A percentile compares a stretch with the other conserved stretches of the same genome.
These are phyloP conservation scores for Odontesthes bonariensis DNA, from an alignment of 2,113 vertebrate genomes.

Conservation along the genomic window DNA sequence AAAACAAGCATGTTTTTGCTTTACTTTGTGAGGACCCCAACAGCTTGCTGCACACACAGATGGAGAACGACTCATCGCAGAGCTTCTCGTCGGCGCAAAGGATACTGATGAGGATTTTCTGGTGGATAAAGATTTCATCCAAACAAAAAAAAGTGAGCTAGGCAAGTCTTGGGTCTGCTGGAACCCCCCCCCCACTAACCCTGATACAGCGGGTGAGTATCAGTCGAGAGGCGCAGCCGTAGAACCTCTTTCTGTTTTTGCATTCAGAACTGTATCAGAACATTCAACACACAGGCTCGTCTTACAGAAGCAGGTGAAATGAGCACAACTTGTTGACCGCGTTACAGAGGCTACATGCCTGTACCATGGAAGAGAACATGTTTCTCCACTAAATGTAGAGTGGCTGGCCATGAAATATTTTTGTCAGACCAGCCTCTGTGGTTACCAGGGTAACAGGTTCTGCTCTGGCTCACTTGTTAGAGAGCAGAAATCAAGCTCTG, in stretches of 20 bases:
- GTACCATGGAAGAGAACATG: no score
- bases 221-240: no score
- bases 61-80: background rate
- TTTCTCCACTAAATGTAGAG: no score
- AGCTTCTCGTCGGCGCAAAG: background rate
- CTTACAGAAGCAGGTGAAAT: no score
- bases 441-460: background rate
- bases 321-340: no score
- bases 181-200: background rate
- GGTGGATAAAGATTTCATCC: background rate
- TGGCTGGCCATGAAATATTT: background rate
- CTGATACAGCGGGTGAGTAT: background rate
- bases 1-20: background rate
- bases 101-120: background rate
- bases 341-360: no score
- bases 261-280: no score
- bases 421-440: background rate
- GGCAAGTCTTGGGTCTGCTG: background rate
- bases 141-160: background rate
- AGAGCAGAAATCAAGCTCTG: no score
- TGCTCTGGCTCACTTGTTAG: no score
- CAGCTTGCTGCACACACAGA: background rate
- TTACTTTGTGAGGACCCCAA: background rate
- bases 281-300: no score
- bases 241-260: no score